Base-by-base conservation (phyloP, 2,113 vertebrate species). In the Epinephelus moara region DNA sequence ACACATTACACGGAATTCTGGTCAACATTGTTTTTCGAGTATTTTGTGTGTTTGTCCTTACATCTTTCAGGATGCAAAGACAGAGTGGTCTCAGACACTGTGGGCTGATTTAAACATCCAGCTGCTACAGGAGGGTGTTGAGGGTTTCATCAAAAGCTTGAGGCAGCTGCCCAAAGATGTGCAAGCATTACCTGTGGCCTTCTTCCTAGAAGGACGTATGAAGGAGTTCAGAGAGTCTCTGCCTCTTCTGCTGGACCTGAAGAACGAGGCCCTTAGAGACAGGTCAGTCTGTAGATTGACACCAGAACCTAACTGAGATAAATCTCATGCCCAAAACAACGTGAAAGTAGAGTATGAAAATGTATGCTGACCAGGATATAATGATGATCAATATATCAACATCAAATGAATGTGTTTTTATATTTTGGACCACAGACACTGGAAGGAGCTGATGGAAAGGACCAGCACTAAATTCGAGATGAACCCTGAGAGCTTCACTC, bases 161-260 rank as follows among this genome's bases (percentile, higher is more conserved):
- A 94, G 94, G 67, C 96, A 96, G 88, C 92, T 99, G 33, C 96
- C 98, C 0, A 96, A 95, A 75, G 91, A 95, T 0, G 96, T 97
- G 23, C 96, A 95, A 1, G 89, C 47, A 1, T 78, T 98, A 75
- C 89, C 97, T 0, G 92, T 96, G 8, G 96, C 95, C 62, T 94
- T 92, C 75, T 95, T 97, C 9, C 84, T 99, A 55, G 97, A 99
- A 2, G 88, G 90, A 3, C 97, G 91, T 55, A 94, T 99, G 97
- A 99, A 97, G 80, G 96, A 98, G 0, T 99, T 99, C 91, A 97
- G 89, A 82, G 97, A 98, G 67, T 98, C 98, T 3, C 91, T 99
- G 37, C 98, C 98, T 49, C 93, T 99, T 59, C 92, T 99, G 40
- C 93, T 98, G n/a, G 97, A 99, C 90, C 91, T 99, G 81, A 99